phyloP scores from a whole-genome alignment of 92 coral and sea anemone species.

The Porites divaricata region DNA sequence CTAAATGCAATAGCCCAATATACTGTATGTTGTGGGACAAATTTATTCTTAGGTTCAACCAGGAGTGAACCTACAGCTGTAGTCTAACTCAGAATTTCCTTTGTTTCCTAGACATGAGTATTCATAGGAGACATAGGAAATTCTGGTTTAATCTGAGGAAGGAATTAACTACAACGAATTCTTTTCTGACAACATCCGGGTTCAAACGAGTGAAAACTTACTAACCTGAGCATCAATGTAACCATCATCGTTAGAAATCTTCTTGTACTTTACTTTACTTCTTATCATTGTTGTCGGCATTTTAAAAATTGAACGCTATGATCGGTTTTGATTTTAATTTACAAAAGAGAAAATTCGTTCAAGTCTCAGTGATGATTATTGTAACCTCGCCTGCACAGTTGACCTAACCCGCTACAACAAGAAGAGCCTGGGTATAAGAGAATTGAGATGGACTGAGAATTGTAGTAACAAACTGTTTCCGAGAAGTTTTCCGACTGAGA shows the following conservation, averaged over 20 bases:
- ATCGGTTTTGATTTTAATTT: too few species aligned
- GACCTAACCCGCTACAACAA: background rate
- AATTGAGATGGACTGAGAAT: background rate
- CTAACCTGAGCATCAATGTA: conserved; percentile 95
- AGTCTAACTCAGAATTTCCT: too few species aligned
- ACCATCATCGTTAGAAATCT: conserved; percentile 82
- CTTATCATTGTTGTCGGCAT: conserved; percentile 63
- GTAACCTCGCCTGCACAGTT: conserved; percentile 37
- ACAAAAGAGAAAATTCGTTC: too few species aligned
- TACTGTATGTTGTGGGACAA: too few species aligned
- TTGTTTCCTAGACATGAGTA: too few species aligned
- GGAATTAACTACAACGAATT: background rate
- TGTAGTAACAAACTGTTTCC: background rate
- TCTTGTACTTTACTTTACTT: conserved; percentile 83
- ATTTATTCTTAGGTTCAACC: too few species aligned
- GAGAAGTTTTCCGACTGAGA: background rate
- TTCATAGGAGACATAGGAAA: too few species aligned
- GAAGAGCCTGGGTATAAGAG: background rate
- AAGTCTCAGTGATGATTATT: background rate
- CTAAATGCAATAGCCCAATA: too few species aligned
- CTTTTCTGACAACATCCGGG: background rate
- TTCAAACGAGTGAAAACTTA: background rate
- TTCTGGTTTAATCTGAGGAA: too few species aligned
- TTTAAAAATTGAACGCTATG: background rate
- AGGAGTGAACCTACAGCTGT: too few species aligned